phyloP scores from a whole-genome alignment of 2,113 vertebrate species.

The Collichthys lucidus region DNA sequence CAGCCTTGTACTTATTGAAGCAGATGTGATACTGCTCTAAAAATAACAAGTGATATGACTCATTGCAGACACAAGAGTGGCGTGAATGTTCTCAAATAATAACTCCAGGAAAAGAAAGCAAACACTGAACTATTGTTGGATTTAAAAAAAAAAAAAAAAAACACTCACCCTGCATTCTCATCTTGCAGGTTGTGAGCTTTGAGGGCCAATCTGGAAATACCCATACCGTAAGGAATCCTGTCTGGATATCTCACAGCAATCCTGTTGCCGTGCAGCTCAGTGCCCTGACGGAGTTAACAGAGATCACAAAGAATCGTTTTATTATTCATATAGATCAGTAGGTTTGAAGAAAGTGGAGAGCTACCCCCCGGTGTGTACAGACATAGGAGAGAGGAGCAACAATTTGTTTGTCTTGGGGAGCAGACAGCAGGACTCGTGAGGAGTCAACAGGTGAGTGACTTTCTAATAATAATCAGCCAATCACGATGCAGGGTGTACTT shows the following conservation, averaged over 20 bases:
- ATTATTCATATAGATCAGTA: background rate
- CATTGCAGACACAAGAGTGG: background rate
- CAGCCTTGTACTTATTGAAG: too few species aligned
- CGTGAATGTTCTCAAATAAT: background rate
- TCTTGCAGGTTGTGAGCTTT: constrained; percentile 48
- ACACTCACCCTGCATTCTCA: constrained; percentile 48
- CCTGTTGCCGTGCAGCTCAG: constrained; percentile 45
- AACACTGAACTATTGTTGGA: background rate
- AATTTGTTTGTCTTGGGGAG: background rate
- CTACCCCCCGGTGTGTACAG: background rate
- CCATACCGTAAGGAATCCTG: constrained; percentile 65
- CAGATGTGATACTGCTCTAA: too few species aligned
- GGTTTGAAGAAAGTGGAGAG: background rate
- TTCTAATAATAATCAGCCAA: too few species aligned
- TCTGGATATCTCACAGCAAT: constrained; percentile 75
- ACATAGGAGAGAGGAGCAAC: background rate
- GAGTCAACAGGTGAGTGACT: too few species aligned
- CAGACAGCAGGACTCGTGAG: background rate
- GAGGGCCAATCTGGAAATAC: constrained; percentile 72
- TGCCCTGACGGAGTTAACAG: constrained; percentile 51
- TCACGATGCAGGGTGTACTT: constrained; percentile 17
- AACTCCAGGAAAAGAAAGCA: background rate
- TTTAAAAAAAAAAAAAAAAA: background rate
- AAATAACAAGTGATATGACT: too few species aligned
- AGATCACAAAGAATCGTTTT: background rate